A percentile compares a stretch with the other conserved stretches of the same genome.
Conservation (phyloP, 1,140 invertebrate genomes). For the Drosophila malerkotliana region DNA sequence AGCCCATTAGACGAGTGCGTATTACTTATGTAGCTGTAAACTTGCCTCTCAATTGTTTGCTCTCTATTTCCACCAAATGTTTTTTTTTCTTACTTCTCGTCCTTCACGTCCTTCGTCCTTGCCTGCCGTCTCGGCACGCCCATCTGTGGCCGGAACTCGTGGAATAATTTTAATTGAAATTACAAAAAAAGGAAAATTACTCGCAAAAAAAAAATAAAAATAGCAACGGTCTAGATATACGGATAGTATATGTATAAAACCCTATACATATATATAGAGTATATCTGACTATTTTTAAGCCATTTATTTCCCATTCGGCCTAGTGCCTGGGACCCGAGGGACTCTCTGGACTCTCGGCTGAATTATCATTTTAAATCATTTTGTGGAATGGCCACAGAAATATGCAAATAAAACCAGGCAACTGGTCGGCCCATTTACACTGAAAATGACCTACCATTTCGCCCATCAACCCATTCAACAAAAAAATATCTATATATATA, state of each 20-base stretch:
- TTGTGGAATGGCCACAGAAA: conserved; percentile 65
- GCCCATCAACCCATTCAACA: too few relatives aligned
- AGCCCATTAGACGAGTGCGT: conserved; percentile 74
- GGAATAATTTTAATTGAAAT: conserved; percentile 80
- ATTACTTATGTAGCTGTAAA: conserved; percentile 76
- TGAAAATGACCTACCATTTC: too few relatives aligned
- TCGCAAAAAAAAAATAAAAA: conserved; percentile 12
- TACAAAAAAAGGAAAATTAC: conserved; percentile 69
- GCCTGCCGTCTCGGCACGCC: conserved; percentile 4
- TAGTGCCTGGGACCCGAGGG: too few relatives aligned
- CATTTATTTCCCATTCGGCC: neutral
- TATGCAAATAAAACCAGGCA: conserved; percentile 63
- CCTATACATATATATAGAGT: too few relatives aligned
- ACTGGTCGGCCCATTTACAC: too few relatives aligned
- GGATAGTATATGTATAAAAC: too few relatives aligned
- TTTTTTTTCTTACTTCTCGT: conserved; percentile 12
- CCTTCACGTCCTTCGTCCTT: neutral
- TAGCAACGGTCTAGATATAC: neutral
- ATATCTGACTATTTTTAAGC: neutral
- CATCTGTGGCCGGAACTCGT: conserved; percentile 47
- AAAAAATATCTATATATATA: too few relatives aligned
- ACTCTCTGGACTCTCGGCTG: conserved; percentile 11
- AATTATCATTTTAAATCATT: conserved; percentile 81
- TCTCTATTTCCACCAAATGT: conserved; percentile 42
- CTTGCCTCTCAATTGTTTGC: conserved; percentile 71